Evolutionary conservation across 1,140 invertebrate genomes (phyloP), one percentile per base, ranked within the genome.

Genomic region (Mamestra configurata): DNA sequence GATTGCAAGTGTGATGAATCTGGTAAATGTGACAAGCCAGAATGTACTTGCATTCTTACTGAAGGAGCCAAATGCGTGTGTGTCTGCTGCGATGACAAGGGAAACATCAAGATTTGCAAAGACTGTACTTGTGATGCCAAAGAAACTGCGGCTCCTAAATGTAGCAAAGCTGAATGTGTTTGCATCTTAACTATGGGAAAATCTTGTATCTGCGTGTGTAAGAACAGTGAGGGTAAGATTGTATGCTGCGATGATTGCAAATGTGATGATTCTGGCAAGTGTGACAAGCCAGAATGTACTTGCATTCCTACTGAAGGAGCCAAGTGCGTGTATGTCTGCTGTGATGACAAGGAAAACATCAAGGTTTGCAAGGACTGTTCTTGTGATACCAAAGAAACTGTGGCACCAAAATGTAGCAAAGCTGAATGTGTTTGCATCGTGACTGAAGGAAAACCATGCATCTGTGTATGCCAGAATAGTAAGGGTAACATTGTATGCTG

Each of bases 141-240:
- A 35, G 18, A 55, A 20, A 15, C 8, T 22, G 27, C 0, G 4
- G 11, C 79, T 73, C 15, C 49, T n/a, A 78, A 82, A 49, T 87
- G 82, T 40, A 70, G 57, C 11, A 40, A 64, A 10, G 40, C 61
- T 20, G 79, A 13, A 4, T 24, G 11, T 27, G 72, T 82, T 8
- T 87, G 88, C 68, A 78, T 86, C 20, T 37, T 43, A 13, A 88
- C 86, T 18, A 66, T 84, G 4, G 89, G 84, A 31, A 79, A 86
- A 31, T 31, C 77, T 24, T 87, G 84, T 20, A 37, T 89, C 49
- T 89, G 87, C 24, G 57, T 89, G 5, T 84, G 79, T 35, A 31
- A 81, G n/a, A 79, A 89, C 10, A 43, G 22, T 2, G 70, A 85
- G 31, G 79, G 72, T 0, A 18, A 75, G 22, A 31, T 83, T 22